phyloP scores from a whole-genome alignment of 1,140 invertebrate species.

The Mycetomoellerius zeteki region DNA sequence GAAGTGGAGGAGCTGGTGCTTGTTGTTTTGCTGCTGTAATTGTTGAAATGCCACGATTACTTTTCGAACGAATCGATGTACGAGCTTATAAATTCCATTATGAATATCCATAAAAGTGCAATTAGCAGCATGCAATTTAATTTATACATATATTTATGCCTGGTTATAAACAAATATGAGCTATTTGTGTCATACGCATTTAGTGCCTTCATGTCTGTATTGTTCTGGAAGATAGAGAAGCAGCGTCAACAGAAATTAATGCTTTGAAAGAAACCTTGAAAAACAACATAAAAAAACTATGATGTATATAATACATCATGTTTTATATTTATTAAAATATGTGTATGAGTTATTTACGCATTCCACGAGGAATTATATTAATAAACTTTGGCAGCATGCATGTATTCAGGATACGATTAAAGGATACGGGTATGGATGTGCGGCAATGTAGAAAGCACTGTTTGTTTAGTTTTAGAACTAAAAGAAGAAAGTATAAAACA shows the following conservation, averaged over 20 bases:
- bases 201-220: background rate
- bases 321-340: background rate
- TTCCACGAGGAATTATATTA: background rate
- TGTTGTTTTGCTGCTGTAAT: conserved; percentile 85
- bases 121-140: conserved; percentile 34
- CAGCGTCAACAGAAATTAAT: background rate
- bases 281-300: background rate
- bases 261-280: conserved; percentile 31
- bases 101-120: background rate
- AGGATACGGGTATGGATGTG: background rate
- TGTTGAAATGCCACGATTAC: conserved; percentile 76
- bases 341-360: background rate
- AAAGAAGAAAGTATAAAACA: background rate
- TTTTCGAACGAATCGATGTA: conserved; percentile 22
- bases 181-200: conserved; percentile 26
- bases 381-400: conserved; percentile 22
- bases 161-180: conserved; percentile 17
- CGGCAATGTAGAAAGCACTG: background rate
- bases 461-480: background rate
- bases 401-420: background rate
- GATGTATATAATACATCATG: background rate
- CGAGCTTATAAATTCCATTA: conserved; percentile 1
- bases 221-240: conserved; percentile 11
- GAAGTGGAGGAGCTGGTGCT: conserved; percentile 82
- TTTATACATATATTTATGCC: background rate